A percentile compares a stretch with the other conserved stretches of the same genome.
Conservation (phyloP, 2,888 invertebrate species). For the Parelbella ahira region DNA sequence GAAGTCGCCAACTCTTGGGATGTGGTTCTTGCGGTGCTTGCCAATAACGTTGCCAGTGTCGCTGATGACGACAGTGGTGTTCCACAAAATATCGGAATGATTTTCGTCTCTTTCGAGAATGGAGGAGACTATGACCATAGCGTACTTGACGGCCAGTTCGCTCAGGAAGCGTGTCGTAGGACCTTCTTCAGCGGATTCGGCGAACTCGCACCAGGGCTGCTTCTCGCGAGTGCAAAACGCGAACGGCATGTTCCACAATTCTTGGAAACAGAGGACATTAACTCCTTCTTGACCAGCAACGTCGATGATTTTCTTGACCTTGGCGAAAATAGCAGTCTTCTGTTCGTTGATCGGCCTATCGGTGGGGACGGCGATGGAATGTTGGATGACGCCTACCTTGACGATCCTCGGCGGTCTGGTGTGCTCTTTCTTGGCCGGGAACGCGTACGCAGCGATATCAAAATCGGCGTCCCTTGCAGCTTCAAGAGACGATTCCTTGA, state of each 20-base stretch:
- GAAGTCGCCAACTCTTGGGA: slow-evolving; percentile 98
- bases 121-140: slow-evolving; percentile 97
- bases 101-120: slow-evolving; percentile 95
- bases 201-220: slow-evolving; percentile 98
- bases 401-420: slow-evolving; percentile 86
- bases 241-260: slow-evolving; percentile 99
- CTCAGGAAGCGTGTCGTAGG: slow-evolving; percentile 91
- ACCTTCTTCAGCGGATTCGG: slow-evolving; percentile 94
- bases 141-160: slow-evolving; percentile 88
- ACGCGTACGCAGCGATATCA: slow-evolving; percentile 67
- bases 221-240: slow-evolving; percentile 98
- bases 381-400: slow-evolving; percentile 93
- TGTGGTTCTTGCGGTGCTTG: slow-evolving; percentile 99
- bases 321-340: slow-evolving; percentile 88
- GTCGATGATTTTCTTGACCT: slow-evolving; percentile 89
- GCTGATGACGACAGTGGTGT: slow-evolving; percentile 97
- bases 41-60: slow-evolving; percentile 93
- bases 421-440: slow-evolving; percentile 69
- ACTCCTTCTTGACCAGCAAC: slow-evolving; percentile 91
- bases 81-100: slow-evolving; percentile 95
- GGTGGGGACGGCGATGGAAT: slow-evolving; percentile 90
- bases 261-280: slow-evolving; percentile 97
- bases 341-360: slow-evolving; percentile 88
- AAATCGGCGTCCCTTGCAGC: slow-evolving; percentile 81
- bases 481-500: slow-evolving; percentile 70